Base-by-base conservation (phyloP, 64 coral and sea anemone genomes). In the Montipora sp. region DNA sequence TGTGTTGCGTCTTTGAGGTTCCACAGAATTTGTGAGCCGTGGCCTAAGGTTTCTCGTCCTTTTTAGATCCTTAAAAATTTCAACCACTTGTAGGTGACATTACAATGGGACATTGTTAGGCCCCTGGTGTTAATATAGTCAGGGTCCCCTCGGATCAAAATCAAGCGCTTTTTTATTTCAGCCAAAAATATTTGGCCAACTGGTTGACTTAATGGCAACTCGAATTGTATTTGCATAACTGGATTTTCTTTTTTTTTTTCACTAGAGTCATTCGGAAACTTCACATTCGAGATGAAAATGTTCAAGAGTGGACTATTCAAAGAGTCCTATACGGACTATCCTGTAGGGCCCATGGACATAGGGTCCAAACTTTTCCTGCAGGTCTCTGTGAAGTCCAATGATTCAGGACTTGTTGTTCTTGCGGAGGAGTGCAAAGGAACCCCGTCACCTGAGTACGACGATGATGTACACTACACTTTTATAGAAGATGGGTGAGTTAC, bases 211-310 rank as follows among this genome's bases (percentile, higher is more conserved):
- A 8, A 15, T 45, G 14, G 20, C 59, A 63, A 84, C 5, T 8
- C 7, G 18, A 10, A 1, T 6, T 8, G 19, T 49, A 69, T 23
- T 43, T 68, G 3, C 2, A 1, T 10, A 51, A 63, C 36, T 36
- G 36, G 36, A 16, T 11, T 13, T 87, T 18, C 45, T 7, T 83
- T 44, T 16, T 15, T 9, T 16, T 16, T 15, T 76, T 72, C 22
- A 47, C 78, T 44, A 97, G 95, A 57, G 20, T 78, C 77, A 43
- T 97, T 83, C 59, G 95, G 95, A 45, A 97, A 97, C 59, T 97
- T 97, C 71, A 97, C 92, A 51, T 97, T 94, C 46, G 87, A 80
- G 13, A 97, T 97, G 95, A 84, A 92, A 8, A 83, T 97, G 71
- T 97, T 92, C 67, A 94, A 94, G 59, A 94, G 66, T 7, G 84